Evolutionary conservation across 2,797 vertebrate species (phyloP).

Genomic region (Spinus pinus): DNA sequence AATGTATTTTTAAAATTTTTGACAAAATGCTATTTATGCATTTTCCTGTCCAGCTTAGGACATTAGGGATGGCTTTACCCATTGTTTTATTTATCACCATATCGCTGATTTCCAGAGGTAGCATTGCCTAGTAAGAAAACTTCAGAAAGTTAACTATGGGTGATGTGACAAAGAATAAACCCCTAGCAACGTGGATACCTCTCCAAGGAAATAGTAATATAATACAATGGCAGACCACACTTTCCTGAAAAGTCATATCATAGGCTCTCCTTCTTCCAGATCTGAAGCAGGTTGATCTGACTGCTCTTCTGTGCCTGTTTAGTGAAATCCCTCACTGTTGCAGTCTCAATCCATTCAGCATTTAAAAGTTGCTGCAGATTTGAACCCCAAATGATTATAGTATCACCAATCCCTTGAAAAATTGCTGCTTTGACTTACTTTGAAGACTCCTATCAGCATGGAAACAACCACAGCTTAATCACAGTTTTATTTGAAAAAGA

Average conservation of each 20-base stretch:
- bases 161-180: not conserved
- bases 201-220: not conserved
- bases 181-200: not conserved
- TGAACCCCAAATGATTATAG: not conserved
- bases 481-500: slow-evolving; percentile 14
- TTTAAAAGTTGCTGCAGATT: not conserved
- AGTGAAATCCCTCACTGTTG: not conserved
- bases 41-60: not conserved
- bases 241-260: not conserved
- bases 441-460: not conserved
- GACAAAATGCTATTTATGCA: not conserved
- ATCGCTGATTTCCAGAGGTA: not conserved
- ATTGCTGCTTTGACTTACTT: not conserved
- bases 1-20: not conserved
- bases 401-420: not conserved
- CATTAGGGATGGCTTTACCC: not conserved
- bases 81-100: not conserved
- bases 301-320: not conserved
- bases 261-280: not conserved
- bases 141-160: not conserved
- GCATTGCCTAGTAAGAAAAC: not conserved
- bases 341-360: not conserved
- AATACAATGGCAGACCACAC: not conserved
- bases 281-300: not conserved
- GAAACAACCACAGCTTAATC: slow-evolving; percentile 1